Evolutionary conservation across 2,888 invertebrate species (phyloP).

Genomic region (Chalcosyrphus nemorum): DNA sequence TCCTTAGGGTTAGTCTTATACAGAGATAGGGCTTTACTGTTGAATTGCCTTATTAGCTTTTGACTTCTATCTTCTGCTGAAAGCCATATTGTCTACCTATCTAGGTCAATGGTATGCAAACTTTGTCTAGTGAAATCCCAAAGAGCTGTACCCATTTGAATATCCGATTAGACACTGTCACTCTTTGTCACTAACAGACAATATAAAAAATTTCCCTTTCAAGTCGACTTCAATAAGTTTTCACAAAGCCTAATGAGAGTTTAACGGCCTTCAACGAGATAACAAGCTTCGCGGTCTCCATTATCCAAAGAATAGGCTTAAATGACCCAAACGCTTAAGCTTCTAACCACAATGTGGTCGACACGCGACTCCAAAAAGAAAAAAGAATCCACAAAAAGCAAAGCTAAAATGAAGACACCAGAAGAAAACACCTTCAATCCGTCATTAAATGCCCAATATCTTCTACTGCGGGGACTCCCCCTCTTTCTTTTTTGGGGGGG

Average conservation of each 20-base stretch:
- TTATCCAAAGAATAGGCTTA: conserved; percentile 12
- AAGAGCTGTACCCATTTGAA: too few relatives aligned
- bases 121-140: too few relatives aligned
- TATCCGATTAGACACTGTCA: background rate
- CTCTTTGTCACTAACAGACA: background rate
- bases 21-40: too few relatives aligned
- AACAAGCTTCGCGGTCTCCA: conserved; percentile 60
- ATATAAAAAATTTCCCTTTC: conserved; percentile 17
- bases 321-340: conserved; percentile 45
- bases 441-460: conserved; percentile 31
- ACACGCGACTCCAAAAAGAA: conserved; percentile 43
- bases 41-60: too few relatives aligned
- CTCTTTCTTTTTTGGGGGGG: too few relatives aligned
- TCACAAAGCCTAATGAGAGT: conserved; percentile 55
- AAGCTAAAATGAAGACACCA: conserved; percentile 24
- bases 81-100: too few relatives aligned
- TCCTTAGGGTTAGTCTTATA: too few relatives aligned
- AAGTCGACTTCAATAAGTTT: conserved; percentile 17
- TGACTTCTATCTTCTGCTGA: too few relatives aligned
- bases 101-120: too few relatives aligned
- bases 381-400: background rate
- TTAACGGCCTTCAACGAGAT: conserved; percentile 41
- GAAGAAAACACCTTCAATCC: conserved; percentile 18
- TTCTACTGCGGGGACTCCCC: background rate
- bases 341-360: conserved; percentile 36